Base-by-base conservation (phyloP, 2,888 invertebrate species). In the Cheilosia scutellata region DNA sequence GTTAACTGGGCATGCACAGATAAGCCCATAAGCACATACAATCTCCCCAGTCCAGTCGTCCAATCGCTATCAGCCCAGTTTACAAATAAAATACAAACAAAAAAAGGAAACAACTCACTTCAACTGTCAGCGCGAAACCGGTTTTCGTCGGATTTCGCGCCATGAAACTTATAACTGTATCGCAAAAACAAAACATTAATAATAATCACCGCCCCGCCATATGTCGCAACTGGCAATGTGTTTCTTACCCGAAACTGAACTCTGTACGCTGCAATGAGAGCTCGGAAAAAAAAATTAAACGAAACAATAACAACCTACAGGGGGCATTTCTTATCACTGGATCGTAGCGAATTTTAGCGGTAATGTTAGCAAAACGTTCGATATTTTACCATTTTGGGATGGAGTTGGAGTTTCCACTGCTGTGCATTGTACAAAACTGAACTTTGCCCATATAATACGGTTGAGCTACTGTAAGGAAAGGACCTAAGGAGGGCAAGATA, bases 281-380 rank as follows among this genome's bases (percentile, higher is more conserved):
- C 44, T 55, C 55, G 57, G 33, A 55, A 47, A 7, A 51, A 25
- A 58, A 25, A 55, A 37, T 7, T 40, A n/a, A 44, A 49, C n/a
- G 11, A 68, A 80, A 80, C 71, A 65, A 77, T 76, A 82, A 72
- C 82, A 86, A 86, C 86, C 86, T 65, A 82, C 86, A 77, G 86
- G 86, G 86, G 86, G 86, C 86, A 86, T 82, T 86, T 51, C 44
- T 82, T 86, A 86, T 86, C 86, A 47, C 51, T 40, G 29, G 27
- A 6, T 74, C 31, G 66, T 37, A 42, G 71, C 65, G 66, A 44
- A 82, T 66, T 66, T 25, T 66, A 82, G 51, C 66, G 65, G 70
- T 66, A 62, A 44, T 42, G 62, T 62, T 53, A 57, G 49, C 29
- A 7, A 76, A 70, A 71, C 37, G 37, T 65, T 25, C 25, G 37